Percentiles rank a stretch among this genome's conserved stretches.
Conservation (phyloP, 2,888 invertebrate species). For the Philhelius pedissequus region DNA sequence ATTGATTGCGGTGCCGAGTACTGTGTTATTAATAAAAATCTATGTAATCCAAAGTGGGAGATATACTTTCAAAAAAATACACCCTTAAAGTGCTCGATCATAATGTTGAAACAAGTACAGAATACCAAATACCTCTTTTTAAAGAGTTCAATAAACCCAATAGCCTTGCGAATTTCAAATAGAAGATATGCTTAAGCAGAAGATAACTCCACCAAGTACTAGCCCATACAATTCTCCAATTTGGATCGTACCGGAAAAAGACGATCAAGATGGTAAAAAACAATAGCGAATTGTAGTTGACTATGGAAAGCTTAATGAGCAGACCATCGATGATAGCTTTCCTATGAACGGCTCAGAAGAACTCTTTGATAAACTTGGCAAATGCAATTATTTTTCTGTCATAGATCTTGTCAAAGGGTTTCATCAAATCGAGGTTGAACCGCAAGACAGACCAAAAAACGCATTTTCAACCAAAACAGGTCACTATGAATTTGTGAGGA, state of each 20-base stretch:
- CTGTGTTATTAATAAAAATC: not conserved
- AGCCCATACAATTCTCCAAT: not conserved
- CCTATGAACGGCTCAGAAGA: too few relatives aligned
- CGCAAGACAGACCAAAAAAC: not conserved
- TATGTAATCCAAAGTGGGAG: not conserved
- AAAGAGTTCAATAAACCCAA: not conserved
- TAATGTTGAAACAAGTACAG: not conserved
- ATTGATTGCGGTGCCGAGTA: not conserved
- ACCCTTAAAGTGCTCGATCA: not conserved
- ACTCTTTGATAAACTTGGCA: slow-evolving; percentile 25
- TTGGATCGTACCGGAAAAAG: not conserved
- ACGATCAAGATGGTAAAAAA: not conserved
- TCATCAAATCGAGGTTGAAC: slow-evolving; percentile 29
- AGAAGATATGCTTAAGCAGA: not conserved
- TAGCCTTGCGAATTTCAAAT: not conserved
- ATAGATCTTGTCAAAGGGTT: not conserved
- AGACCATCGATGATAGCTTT: too few relatives aligned
- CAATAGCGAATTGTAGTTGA: not conserved
- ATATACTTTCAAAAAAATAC: not conserved
- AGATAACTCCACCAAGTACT: not conserved
- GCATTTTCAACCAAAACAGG: not conserved
- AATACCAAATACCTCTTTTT: not conserved
- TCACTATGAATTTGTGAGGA: not conserved
- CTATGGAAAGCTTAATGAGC: slow-evolving; percentile 1
- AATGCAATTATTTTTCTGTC: not conserved